Evolutionary conservation across 2,113 vertebrate species (phyloP), one percentile per base, ranked within the genome.

Genomic region (Morone chrysops): DNA sequence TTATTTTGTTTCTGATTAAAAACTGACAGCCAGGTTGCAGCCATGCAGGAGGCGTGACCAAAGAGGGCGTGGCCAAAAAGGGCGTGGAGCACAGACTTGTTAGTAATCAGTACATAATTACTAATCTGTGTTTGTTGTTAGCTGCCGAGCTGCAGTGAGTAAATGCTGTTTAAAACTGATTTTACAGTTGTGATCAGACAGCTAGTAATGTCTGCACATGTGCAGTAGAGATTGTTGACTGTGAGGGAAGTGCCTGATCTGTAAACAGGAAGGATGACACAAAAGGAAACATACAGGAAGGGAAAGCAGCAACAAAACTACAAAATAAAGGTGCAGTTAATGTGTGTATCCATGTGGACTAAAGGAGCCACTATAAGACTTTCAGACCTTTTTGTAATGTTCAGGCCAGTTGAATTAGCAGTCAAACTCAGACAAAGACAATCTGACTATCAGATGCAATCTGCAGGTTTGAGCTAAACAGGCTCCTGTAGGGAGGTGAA

Each of bases 21-120:
- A 61, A 61, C 47, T 56, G 43, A 57, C 18, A 66, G 57, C 51
- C 17, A 56, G 8, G 31, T 36, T 77, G 41, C 59, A 78, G 83
- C 80, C 87, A 89, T 89, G 83, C 87, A 70, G 69, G 60, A 25
- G 65, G 43, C 2, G 12, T 65, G 70, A 20, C 7, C 38, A 57
- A 0, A 38, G 1, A 16, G 47, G n/a, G 25, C 2, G 10, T 9
- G 16, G 3, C 5, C 38, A 63, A 1, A 4, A 1, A 38, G 54
- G 53, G 57, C 0, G 31, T 56, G 69, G 40, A 31, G 31, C 31
- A 31, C 31, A 31, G 25, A 25, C 22, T 71, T 6, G 16, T 54
- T 63, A 56, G 65, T 48, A 66, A 57, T 56, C 65, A 14, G 6
- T 54, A 14, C 6, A 11, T 18, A 54, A 75, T 56, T 76, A 75